Base-by-base conservation (phyloP, 1,140 invertebrate species). In the Tigriopus japonicus region DNA sequence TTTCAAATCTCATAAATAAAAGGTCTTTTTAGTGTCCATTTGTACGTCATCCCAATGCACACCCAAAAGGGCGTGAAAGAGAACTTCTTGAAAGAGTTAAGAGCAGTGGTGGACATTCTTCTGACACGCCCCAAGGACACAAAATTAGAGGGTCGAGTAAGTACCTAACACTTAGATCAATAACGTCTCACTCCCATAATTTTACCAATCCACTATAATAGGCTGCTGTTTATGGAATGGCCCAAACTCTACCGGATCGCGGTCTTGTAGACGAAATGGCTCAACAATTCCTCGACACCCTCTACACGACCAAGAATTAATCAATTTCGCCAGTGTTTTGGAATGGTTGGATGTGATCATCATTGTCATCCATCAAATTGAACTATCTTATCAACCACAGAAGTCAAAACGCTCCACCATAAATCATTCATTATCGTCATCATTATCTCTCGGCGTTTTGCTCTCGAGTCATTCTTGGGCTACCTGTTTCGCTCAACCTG, bases 21-120 rank as follows among this genome's bases (percentile, higher is more conserved):
- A n/a, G n/a, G n/a, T 21, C 6, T 2, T 49, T 49, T 49, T 10
- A 49, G 45, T 53, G 62, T 98, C 65, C 95, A 98, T 72, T 77
- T 99, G 52, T 93, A 89, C 71, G 75, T 96, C 42, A 98, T 94
- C 1, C 77, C 86, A 67, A 78, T 93, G 65, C 94, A 98, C 69
- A 96, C 92, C 0, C 70, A 81, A 65, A 68, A 78, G 1, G 90
- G 87, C 15, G 77, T 96, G 7, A 87, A 87, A n/a, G 82, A 91
- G 64, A 74, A 79, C 63, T 96, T 99, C 70, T 66, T 98, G 17
- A 67, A 73, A 0, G 92, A 98, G 71, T 74, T 96, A 0, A 70
- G 73, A 62, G 71, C 73, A 41, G 75, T 76, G 64, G 74, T 85
- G 0, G 69, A 64, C 0, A 77, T 79, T 56, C 83, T 97, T 52